Evolutionary conservation across 2,888 invertebrate genomes (phyloP), one percentile per base, ranked within the genome.

Genomic region (Eristalis arbustorum): DNA sequence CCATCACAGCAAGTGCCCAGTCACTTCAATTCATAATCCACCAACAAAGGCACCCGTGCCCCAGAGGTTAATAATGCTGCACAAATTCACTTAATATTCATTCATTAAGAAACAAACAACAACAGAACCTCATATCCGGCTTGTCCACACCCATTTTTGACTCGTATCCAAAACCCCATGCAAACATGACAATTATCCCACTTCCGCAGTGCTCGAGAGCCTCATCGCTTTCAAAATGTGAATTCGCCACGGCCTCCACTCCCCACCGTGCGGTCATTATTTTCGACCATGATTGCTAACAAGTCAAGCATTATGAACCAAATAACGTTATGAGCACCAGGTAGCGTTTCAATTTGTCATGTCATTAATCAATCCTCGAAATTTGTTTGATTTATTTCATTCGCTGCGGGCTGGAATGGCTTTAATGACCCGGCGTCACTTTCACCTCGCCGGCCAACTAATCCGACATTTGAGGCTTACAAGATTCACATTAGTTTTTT

Each of bases 381-480:
- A 59, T 71, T 57, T 66, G 61, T 71, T 78, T 49, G 68, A 74
- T 73, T 69, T 59, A 56, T 79, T 84, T 49, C 66, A 61, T 75
- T 74, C 68, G 61, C 63, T 63, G 57, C 31, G 31, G 31, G 31
- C 40, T 37, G 28, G 59, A 5, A 18, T 49, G 49, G 18, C n/a
- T 37, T 37, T 64, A 72, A 68, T 69, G 42, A 28, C n/a, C 63
- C 62, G 56, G 28, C 62, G 8, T 49, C 49, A 79, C 84, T 84
- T 84, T 84, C 84, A 69, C 79, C 64, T 63, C 56, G 34, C 28
- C 40, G 11, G 40, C 42, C 11, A n/a, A 13, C 22, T 67, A 59
- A 42, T 61, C 61, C 31, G 61, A 61, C 59, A 34, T 49, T 4
- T 61, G 49, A 23, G 34, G 2, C 11, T 37, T 37, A 11, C n/a